Evolutionary conservation across 2,888 invertebrate genomes (phyloP), one percentile per base, ranked within the genome.

Genomic region (Taphrorychus bicolor): DNA sequence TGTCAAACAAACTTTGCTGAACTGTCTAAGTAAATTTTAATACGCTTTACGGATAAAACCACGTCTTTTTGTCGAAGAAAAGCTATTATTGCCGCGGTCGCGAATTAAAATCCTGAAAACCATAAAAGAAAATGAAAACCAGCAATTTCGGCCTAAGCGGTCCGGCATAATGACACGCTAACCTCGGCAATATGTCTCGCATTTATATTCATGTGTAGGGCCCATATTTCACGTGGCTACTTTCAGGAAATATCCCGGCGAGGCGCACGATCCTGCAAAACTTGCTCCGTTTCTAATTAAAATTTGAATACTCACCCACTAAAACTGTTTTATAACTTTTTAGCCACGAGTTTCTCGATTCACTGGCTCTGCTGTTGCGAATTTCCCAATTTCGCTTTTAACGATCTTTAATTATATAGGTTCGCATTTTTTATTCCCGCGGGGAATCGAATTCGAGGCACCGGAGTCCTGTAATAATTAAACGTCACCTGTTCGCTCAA

Each of bases 151-250:
- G 19, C 19, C 51, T n/a, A 51, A 51, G 17, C 51, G 22, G 51
- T 51, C 22, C 24, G 22, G 18, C 32, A 58, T 58, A 23, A 54
- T 54, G 54, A 45, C 58, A 45, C 58, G 23, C 56, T 56, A 56
- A 58, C 58, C 58, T 48, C 45, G 22, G 48, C 58, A 45, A 45
- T 58, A 45, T 45, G 32, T 45, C 21, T 58, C 32, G 45, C 58
- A 58, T 58, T 58, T 58, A 58, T 58, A 58, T 58, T 58, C 58
- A 58, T 58, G 22, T 58, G 45, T 58, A 45, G 58, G 22, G 48
- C 40, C 58, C 23, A 58, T 58, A 58, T 58, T 58, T 58, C 58
- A 58, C 18, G 45, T 23, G 58, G 42, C 9, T 45, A 58, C 23
- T 58, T 58, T 58, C 58, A 58, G 58, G 58, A 58, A 58, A 58